A percentile compares a stretch with the other conserved stretches of the same genome.
phyloP scores from a whole-genome alignment of 2,797 vertebrate species.

The Hylomyscus alleni region DNA sequence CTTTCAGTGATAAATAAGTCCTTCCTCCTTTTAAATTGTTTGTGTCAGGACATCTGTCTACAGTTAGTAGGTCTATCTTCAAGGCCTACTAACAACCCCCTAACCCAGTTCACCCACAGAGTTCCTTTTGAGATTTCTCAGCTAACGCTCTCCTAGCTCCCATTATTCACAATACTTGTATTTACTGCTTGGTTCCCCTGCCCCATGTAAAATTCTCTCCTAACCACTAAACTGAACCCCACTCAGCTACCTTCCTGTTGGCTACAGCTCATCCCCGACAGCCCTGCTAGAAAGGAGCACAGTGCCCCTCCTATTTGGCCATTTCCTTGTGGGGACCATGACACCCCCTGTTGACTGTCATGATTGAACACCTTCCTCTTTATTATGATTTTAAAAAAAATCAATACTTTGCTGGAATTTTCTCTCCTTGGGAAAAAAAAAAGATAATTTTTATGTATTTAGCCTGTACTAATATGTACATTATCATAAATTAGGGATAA shows the following conservation, averaged over 20 bases:
- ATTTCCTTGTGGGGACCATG: neutral
- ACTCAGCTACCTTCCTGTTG: neutral
- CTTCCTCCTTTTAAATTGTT: neutral
- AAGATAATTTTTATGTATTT: neutral
- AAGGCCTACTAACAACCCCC: neutral
- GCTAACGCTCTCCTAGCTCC: neutral
- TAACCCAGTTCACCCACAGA: neutral
- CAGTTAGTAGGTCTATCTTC: neutral
- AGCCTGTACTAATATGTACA: neutral
- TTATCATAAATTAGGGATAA: constrained; percentile 19
- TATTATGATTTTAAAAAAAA: neutral
- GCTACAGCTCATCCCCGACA: no score
- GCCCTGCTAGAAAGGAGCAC: neutral
- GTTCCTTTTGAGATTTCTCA: neutral
- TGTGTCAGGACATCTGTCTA: neutral
- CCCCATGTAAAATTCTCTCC: neutral
- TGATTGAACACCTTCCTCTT: neutral
- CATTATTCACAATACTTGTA: neutral
- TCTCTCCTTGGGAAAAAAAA: neutral
- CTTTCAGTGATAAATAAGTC: neutral
- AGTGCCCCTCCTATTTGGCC: no score
- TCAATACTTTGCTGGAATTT: neutral
- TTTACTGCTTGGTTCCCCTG: neutral
- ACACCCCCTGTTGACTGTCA: neutral
- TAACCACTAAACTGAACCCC: neutral